A percentile compares a stretch with the other conserved stretches of the same genome.
These are phyloP conservation scores for Cynaeus angustus DNA, from an alignment of 2,888 invertebrate species.

Conservation along the genomic window DNA sequence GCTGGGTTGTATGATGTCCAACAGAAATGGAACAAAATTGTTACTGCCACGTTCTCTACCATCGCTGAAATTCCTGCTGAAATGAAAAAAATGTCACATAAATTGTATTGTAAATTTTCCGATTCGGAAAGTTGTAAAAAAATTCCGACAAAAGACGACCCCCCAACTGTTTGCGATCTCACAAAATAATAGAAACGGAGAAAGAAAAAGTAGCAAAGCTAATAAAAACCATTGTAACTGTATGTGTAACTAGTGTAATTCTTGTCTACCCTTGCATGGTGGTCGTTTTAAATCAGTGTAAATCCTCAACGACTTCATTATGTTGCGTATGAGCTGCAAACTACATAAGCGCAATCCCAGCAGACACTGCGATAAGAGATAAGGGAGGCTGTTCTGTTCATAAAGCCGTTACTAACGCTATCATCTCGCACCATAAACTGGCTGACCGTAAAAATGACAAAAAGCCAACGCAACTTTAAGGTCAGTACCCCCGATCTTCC, in stretches of 20 bases:
- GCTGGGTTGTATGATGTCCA: constrained; percentile 22
- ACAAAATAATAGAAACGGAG: no score
- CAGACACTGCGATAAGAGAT: constrained; percentile 65
- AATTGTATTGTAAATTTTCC: constrained; percentile 25
- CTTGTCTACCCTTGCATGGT: background rate
- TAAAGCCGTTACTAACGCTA: constrained; percentile 68
- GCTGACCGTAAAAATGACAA: constrained; percentile 69
- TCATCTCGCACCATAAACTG: constrained; percentile 69
- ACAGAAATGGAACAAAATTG: constrained; percentile 46
- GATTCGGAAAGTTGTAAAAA: constrained; percentile 19
- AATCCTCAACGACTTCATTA: constrained; percentile 53
- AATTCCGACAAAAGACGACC: background rate
- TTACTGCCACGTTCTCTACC: constrained; percentile 20
- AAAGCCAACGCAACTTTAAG: constrained; percentile 56
- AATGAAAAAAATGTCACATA: constrained; percentile 24
- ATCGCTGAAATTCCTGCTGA: constrained; percentile 23
- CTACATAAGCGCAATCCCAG: constrained; percentile 61
- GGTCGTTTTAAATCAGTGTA: constrained; percentile 36
- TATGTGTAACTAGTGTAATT: no score
- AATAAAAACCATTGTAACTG: no score
- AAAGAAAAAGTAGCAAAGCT: no score
- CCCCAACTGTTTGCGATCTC: no score
- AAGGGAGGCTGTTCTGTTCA: constrained; percentile 65
- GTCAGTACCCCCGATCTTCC: constrained; percentile 25
- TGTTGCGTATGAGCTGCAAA: constrained; percentile 57